phyloP scores from a whole-genome alignment of 2,797 vertebrate species.

The Neostethus bicornis region DNA sequence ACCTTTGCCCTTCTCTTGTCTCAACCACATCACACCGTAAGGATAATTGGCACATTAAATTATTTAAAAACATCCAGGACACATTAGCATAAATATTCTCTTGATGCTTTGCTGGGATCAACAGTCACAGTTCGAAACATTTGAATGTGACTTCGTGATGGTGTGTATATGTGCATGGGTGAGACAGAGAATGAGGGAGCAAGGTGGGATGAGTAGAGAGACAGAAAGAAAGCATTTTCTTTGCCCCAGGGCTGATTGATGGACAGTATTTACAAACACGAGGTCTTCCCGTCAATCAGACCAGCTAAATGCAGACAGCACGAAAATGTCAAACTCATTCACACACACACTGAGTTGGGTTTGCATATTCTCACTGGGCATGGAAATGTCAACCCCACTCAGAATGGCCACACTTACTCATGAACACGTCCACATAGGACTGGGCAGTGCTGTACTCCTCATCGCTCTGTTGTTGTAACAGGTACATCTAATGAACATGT shows the following conservation, averaged over 20 bases:
- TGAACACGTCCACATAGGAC: slow-evolving; percentile 12
- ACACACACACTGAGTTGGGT: slow-evolving; percentile 34
- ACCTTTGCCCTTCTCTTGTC: slow-evolving; percentile 57
- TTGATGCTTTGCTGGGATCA: slow-evolving; percentile 69
- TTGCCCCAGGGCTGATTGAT: slow-evolving; percentile 65
- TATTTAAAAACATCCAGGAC: slow-evolving; percentile 69
- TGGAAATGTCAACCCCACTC: slow-evolving; percentile 50
- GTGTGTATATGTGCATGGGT: slow-evolving; percentile 9
- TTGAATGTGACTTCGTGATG: slow-evolving; percentile 53
- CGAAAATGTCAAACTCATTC: slow-evolving; percentile 66
- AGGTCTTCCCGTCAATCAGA: slow-evolving; percentile 60
- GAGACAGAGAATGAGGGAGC: slow-evolving; percentile 9
- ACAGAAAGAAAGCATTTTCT: slow-evolving; percentile 40
- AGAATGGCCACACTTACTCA: slow-evolving; percentile 13
- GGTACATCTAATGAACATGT: slow-evolving; percentile 48
- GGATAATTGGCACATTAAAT: slow-evolving; percentile 75
- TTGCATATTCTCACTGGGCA: slow-evolving; percentile 19
- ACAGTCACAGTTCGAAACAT: slow-evolving; percentile 62
- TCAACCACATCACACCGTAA: slow-evolving; percentile 36
- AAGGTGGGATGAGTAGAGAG: too few relatives aligned
- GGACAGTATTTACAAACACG: slow-evolving; percentile 73
- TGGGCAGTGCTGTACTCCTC: slow-evolving; percentile 6
- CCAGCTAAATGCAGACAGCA: slow-evolving; percentile 57
- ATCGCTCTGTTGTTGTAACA: slow-evolving; percentile 35
- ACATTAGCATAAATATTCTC: slow-evolving; percentile 76